phyloP scores from a whole-genome alignment of 2,888 invertebrate genomes.

The Dichetophora obliterata region DNA sequence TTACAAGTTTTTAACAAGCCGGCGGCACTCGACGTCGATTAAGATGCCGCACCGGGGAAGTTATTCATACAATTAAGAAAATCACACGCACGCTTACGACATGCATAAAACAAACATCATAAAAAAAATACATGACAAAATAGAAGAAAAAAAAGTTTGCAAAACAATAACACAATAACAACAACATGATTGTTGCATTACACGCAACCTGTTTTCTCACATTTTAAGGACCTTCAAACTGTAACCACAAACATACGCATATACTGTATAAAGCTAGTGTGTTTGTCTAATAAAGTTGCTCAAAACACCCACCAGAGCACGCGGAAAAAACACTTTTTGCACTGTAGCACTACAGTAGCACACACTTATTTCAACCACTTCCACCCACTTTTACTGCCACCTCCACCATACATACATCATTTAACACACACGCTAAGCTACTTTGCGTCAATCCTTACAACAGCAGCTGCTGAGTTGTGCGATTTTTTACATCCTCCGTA shows the following conservation, averaged over 20 bases:
- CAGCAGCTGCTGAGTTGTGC: not conserved
- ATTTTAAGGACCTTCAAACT: not conserved
- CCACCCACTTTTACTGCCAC: not conserved
- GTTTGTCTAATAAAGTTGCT: conserved; percentile 25
- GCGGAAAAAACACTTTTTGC: no score
- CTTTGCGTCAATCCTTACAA: not conserved
- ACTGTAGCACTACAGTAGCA: no score
- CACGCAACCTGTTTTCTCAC: conserved; percentile 18
- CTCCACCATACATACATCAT: conserved; percentile 23
- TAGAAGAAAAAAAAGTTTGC: not conserved
- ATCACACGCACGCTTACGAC: conserved; percentile 29
- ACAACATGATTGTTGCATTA: conserved; percentile 41
- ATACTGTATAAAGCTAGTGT: not conserved
- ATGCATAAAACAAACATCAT: not conserved
- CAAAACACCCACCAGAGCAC: not conserved
- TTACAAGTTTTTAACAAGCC: not conserved
- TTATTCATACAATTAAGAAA: conserved; percentile 36
- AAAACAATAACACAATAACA: not conserved
- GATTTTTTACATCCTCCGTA: not conserved
- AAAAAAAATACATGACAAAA: not conserved
- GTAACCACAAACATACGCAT: not conserved
- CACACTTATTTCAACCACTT: no score
- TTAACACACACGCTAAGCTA: conserved; percentile 17
- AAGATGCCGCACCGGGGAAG: conserved; percentile 4
- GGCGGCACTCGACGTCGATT: conserved; percentile 11